These are phyloP conservation scores for Sycophila sp. DNA, from an alignment of 1,140 invertebrate species.

Conservation along the genomic window DNA sequence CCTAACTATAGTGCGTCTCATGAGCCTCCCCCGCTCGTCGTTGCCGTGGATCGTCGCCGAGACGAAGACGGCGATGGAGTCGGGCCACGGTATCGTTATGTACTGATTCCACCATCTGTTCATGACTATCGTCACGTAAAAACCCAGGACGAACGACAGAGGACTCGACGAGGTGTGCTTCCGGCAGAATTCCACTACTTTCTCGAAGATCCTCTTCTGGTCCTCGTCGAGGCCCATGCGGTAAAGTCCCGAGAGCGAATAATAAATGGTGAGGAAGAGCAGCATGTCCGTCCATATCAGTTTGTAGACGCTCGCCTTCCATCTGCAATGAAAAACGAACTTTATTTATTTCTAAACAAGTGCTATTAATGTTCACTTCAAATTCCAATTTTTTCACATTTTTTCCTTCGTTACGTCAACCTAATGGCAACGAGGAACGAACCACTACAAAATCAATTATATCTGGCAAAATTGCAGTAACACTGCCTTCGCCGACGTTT, in stretches of 20 bases:
- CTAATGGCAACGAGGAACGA: no score
- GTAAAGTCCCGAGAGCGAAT: conserved; percentile 70
- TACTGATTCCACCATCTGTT: conserved; percentile 95
- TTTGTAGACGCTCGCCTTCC: conserved; percentile 80
- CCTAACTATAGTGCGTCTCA: conserved; percentile 87
- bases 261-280: conserved; percentile 72
- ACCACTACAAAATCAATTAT: no score
- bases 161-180: conserved; percentile 83
- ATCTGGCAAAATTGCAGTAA: no score
- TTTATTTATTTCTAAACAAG: no score
- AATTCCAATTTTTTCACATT: no score
- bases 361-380: no score
- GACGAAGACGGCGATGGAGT: conserved; percentile 85
- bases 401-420: no score
- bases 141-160: conserved; percentile 87
- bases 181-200: conserved; percentile 81
- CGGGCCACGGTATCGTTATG: conserved; percentile 80
- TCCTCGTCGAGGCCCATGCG: conserved; percentile 66
- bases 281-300: conserved; percentile 77
- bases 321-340: conserved; percentile 66
- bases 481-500: no score
- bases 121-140: conserved; percentile 93
- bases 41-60: conserved; percentile 79
- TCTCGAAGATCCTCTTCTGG: conserved; percentile 77
- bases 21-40: conserved; percentile 88